Evolutionary conservation across 2,888 invertebrate species (phyloP).

Genomic region (Gerosis bhagava): DNA sequence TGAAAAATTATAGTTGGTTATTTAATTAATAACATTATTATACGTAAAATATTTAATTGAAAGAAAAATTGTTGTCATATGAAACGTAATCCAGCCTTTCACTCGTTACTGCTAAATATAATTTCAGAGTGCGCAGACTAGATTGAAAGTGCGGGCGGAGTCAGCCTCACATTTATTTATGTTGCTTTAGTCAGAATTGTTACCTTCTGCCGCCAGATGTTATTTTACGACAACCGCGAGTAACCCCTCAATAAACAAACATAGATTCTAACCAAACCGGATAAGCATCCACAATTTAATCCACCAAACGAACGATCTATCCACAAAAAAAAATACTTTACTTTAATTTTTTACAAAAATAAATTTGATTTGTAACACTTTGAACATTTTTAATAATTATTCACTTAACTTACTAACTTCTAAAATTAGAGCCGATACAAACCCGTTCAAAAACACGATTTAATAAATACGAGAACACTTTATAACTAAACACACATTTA

Average conservation of each 20-base stretch:
- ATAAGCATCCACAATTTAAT: too few relatives aligned
- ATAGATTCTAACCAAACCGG: slow-evolving; percentile 22
- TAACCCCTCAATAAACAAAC: slow-evolving; percentile 61
- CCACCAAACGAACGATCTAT: too few relatives aligned
- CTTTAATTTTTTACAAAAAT: too few relatives aligned
- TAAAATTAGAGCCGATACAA: too few relatives aligned
- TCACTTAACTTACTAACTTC: too few relatives aligned
- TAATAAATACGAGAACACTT: slow-evolving; percentile 36
- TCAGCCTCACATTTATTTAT: slow-evolving; percentile 73
- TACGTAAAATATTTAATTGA: too few relatives aligned
- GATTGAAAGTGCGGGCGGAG: slow-evolving; percentile 48
- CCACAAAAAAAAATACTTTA: too few relatives aligned
- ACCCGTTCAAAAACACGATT: not conserved
- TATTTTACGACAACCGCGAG: slow-evolving; percentile 69
- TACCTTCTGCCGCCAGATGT: slow-evolving; percentile 77
- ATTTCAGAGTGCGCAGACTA: slow-evolving; percentile 37
- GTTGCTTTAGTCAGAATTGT: slow-evolving; percentile 73
- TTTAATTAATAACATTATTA: too few relatives aligned
- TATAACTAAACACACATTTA: slow-evolving; percentile 39
- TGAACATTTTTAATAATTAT: too few relatives aligned
- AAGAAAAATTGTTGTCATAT: slow-evolving; percentile 9
- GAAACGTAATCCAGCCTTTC: slow-evolving; percentile 21
- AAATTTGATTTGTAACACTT: too few relatives aligned
- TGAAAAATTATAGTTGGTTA: too few relatives aligned
- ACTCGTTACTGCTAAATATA: slow-evolving; percentile 35